Evolutionary conservation across 2,113 vertebrate genomes (phyloP), one percentile per base, ranked within the genome.

Genomic region (Cynopterus brachyotis): DNA sequence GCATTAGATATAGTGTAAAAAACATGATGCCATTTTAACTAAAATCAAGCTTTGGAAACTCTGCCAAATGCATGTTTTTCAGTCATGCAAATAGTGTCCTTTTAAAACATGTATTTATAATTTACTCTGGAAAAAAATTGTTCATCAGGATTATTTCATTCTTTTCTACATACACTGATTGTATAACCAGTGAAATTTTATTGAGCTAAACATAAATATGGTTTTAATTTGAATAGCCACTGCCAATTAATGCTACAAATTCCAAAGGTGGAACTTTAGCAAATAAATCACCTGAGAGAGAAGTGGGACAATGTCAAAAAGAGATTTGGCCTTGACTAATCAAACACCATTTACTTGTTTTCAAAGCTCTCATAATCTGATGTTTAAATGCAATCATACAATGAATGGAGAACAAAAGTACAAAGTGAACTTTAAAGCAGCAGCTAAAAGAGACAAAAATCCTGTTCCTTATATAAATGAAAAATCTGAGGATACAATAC

Each of bases 21-120:
- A 97, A 95, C 3, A 91, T 16, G 75, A 96, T 97, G 76, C 30
- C 90, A 89, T 85, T 89, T 32, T 94, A 94, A 90, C 87, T 94
- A n/a, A 96, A 98, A 97, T 97, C 96, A 96, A 98, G 95, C 94
- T 90, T 97, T 1, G 96, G 81, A 94, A 96, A 10, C 40, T 96
- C 53, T 97, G 81, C 94, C 95, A 97, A 96, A 91, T 17, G 28
- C 35, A 84, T 97, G 95, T 3, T 95, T 97, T 96, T 89, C 87
- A 37, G 0, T 93, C 86, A 96, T 97, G 89, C 15, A 95, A 97
- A 59, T 26, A 60, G 1, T 92, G 85, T 97, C 30, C 81, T 60
- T 94, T 97, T 22, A 93, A 98, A 95, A 85, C 1, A 9, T 10
- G 24, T 32, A 70, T 95, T 97, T 92, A 66, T 94, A 97, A 76